Evolutionary conservation across 2,888 invertebrate species (phyloP).

Genomic region (Amblyjoppa proteus): DNA sequence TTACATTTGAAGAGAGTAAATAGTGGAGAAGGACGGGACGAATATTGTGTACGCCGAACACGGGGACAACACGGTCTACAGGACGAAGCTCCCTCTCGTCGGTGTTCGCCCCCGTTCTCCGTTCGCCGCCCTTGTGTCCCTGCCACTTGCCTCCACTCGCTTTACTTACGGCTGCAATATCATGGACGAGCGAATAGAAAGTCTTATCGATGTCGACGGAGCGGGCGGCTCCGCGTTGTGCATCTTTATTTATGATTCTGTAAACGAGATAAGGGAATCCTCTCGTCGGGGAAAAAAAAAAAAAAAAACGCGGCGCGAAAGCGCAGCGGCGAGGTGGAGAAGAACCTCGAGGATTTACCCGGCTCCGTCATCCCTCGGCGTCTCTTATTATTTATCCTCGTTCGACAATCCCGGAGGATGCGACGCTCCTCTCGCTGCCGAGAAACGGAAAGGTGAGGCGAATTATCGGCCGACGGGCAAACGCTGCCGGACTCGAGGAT

Average conservation of each 20-base stretch:
- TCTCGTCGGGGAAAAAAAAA: neutral
- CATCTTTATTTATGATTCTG: conserved; percentile 28
- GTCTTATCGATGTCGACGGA: conserved; percentile 25
- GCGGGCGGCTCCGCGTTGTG: neutral
- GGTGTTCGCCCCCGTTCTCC: neutral
- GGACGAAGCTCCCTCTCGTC: conserved; percentile 25
- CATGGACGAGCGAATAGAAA: conserved; percentile 40
- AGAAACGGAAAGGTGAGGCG: neutral
- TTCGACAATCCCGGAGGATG: neutral
- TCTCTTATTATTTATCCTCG: conserved; percentile 11
- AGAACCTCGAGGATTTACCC: neutral
- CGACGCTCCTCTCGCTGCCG: too few species aligned
- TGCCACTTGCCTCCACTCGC: conserved; percentile 25
- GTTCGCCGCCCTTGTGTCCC: conserved; percentile 3
- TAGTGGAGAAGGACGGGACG: conserved; percentile 30
- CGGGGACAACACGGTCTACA: conserved; percentile 35
- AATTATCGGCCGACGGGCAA: neutral
- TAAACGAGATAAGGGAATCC: conserved; percentile 36
- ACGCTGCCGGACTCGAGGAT: neutral
- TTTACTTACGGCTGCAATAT: conserved; percentile 39
- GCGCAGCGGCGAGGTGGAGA: neutral
- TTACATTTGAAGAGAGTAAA: conserved; percentile 54
- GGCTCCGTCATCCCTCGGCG: neutral
- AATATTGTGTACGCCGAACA: conserved; percentile 43
- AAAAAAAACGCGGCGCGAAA: neutral